Conservation (phyloP, 2,113 vertebrate species). For the Austrofundulus limnaeus region DNA sequence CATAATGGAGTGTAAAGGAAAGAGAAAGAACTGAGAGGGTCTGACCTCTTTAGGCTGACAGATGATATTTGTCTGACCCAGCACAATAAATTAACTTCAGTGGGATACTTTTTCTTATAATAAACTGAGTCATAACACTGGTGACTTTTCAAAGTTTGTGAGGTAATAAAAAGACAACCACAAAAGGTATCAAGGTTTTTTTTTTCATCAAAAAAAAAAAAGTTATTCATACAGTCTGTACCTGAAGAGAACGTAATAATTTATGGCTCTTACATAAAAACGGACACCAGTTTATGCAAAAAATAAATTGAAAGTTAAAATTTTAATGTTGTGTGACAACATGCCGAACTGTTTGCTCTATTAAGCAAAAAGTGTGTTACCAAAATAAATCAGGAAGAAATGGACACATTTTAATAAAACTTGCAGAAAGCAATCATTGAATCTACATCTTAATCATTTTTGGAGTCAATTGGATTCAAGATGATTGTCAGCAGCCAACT, state of each 20-base stretch:
- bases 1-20: conserved; percentile 21
- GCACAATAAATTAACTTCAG: conserved; percentile 1
- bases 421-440: too few relatives aligned
- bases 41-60: conserved; percentile 23
- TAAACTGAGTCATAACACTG: neutral
- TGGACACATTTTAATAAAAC: too few relatives aligned
- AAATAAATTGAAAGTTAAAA: neutral
- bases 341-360: too few relatives aligned
- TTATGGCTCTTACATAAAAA: neutral
- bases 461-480: too few relatives aligned
- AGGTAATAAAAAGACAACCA: neutral
- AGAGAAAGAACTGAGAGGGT: conserved; percentile 2
- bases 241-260: neutral
- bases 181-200: neutral
- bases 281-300: neutral
- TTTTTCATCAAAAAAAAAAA: neutral
- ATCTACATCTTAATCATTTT: too few relatives aligned
- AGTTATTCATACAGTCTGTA: neutral
- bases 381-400: too few relatives aligned
- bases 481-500: too few relatives aligned
- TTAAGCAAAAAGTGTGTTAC: too few relatives aligned
- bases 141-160: neutral
- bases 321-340: conserved; percentile 1
- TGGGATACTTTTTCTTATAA: conserved; percentile 12
- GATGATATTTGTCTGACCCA: conserved; percentile 13